Conservation (phyloP, 1,140 invertebrate genomes). For the Vollenhovia emeryi region DNA sequence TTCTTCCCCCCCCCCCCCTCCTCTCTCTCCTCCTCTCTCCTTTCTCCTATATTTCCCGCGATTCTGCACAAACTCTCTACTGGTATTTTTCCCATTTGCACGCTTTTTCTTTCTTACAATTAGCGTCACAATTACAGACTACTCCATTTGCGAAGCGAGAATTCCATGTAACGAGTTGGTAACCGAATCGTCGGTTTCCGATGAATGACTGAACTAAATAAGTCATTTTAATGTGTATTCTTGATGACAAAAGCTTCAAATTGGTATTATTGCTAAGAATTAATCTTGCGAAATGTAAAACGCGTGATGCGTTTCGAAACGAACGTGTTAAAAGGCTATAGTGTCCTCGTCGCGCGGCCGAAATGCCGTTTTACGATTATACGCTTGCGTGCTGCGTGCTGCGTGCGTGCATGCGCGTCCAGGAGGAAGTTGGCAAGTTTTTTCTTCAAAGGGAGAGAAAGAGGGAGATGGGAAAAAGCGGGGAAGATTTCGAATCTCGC, state of each 20-base stretch:
- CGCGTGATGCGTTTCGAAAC: neutral
- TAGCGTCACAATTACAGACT: neutral
- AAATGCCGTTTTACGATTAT: neutral
- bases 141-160: neutral
- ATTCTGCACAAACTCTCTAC: neutral
- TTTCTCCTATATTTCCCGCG: neutral
- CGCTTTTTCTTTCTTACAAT: neutral
- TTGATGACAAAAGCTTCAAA: neutral
- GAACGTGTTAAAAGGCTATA: neutral
- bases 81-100: slow-evolving; percentile 32
- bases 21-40: neutral
- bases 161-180: neutral
- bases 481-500: slow-evolving; percentile 28
- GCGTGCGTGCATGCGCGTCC: neutral
- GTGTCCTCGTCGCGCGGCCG: neutral
- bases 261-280: neutral
- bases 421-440: slow-evolving; percentile 9
- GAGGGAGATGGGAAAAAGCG: neutral
- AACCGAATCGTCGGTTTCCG: neutral
- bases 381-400: neutral
- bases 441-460: slow-evolving; percentile 2
- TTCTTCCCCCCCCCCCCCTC: neutral
- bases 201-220: neutral
- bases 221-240: too few species aligned
- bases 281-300: neutral